Conservation (phyloP, 2,797 vertebrate species). For the Tragelaphus eurycerus region DNA sequence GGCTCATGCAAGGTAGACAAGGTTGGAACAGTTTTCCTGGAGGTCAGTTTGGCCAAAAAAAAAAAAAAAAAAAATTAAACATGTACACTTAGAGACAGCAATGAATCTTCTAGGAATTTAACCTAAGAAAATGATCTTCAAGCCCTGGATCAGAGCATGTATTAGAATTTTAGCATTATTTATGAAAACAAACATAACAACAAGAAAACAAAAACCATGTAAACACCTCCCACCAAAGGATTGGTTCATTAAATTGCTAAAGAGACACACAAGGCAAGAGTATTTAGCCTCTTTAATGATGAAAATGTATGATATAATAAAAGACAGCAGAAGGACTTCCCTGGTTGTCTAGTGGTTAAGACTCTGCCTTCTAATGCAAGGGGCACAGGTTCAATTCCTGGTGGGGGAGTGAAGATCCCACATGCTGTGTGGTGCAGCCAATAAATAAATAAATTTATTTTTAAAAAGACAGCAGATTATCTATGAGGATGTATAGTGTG, state of each 20-base stretch:
- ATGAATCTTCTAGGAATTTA: constrained; percentile 44
- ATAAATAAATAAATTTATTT: background rate
- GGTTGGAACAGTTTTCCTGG: constrained; percentile 26
- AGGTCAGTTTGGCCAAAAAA: constrained; percentile 43
- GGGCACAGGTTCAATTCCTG: background rate
- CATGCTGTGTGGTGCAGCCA: background rate
- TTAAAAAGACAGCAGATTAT: background rate
- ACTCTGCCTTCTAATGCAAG: background rate
- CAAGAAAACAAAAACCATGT: background rate
- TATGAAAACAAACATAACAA: background rate
- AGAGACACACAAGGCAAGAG: background rate
- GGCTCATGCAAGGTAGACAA: background rate
- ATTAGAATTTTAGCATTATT: constrained; percentile 21
- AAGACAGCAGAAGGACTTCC: background rate
- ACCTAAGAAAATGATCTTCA: constrained; percentile 41
- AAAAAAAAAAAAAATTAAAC: background rate
- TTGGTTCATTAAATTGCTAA: background rate
- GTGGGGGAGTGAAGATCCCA: background rate
- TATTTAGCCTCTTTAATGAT: constrained; percentile 20
- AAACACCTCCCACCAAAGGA: constrained; percentile 14
- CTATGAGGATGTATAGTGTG: background rate
- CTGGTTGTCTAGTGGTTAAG: background rate
- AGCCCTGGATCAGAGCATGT: background rate
- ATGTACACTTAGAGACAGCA: background rate
- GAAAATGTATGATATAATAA: constrained; percentile 1